Percentiles rank a stretch among this genome's conserved stretches.
phyloP scores from a whole-genome alignment of 2,888 invertebrate species.

The Drosophila putrida region DNA sequence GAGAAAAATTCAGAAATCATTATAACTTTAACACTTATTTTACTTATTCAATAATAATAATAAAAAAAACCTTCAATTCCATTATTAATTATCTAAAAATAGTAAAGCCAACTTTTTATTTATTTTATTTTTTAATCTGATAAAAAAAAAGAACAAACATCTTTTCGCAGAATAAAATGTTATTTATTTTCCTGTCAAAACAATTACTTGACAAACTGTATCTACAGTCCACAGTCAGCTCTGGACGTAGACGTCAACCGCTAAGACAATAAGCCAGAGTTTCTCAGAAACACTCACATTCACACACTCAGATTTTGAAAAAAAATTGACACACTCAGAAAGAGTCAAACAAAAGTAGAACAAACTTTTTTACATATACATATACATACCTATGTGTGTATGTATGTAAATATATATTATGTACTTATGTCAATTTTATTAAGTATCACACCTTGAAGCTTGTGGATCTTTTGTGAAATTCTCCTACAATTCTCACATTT shows the following conservation, averaged over 20 bases:
- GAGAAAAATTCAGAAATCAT: no score
- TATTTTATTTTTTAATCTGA: not conserved
- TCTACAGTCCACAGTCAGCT: conserved; percentile 31
- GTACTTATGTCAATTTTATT: conserved; percentile 24
- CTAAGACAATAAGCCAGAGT: conserved; percentile 64
- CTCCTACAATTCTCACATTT: conserved; percentile 58
- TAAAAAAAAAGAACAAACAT: not conserved
- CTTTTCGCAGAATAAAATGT: not conserved
- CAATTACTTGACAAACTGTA: not conserved
- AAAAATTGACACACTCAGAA: conserved; percentile 8
- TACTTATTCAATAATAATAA: not conserved
- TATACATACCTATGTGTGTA: not conserved
- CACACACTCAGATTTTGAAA: no score
- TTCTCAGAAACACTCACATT: conserved; percentile 16
- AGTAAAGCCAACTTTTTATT: not conserved
- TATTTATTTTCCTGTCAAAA: not conserved
- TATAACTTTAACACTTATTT: no score
- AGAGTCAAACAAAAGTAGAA: conserved; percentile 35
- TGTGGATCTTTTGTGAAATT: conserved; percentile 54
- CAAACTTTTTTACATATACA: conserved; percentile 6
- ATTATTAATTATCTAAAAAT: no score
- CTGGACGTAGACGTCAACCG: conserved; percentile 39
- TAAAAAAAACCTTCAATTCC: not conserved
- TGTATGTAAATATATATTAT: not conserved
- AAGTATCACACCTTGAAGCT: conserved; percentile 52